A percentile compares a stretch with the other conserved stretches of the same genome.
Conservation (phyloP, 2,113 vertebrate genomes). For the Petromus typicus region DNA sequence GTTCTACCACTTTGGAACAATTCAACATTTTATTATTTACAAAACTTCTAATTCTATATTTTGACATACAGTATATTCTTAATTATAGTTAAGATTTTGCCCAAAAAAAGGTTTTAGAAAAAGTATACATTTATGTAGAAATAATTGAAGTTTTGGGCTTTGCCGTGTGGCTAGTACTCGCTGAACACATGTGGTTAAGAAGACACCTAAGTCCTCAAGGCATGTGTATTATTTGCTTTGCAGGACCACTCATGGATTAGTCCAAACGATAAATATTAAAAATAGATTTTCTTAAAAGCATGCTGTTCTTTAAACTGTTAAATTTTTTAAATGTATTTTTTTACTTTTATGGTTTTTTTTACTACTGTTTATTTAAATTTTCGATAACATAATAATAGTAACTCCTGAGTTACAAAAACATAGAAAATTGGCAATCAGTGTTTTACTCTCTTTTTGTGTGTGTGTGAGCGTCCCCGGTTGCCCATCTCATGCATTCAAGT, state of each 20-base stretch:
- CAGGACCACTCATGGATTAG: background rate
- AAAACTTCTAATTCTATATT: conserved; percentile 4
- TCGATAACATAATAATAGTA: background rate
- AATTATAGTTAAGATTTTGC: background rate
- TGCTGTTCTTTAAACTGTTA: conserved; percentile 16
- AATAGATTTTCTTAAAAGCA: conserved; percentile 23
- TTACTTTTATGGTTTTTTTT: background rate
- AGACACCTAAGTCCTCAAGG: conserved; percentile 29
- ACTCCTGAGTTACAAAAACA: background rate
- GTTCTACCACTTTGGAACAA: background rate
- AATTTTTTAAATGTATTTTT: conserved; percentile 30
- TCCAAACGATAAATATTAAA: conserved; percentile 6
- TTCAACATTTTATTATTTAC: background rate
- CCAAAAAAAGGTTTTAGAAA: background rate
- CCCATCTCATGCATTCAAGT: background rate
- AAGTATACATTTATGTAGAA: conserved; percentile 7
- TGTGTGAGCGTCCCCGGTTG: background rate
- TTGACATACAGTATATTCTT: background rate
- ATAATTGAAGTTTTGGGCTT: conserved; percentile 30
- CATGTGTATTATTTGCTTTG: background rate
- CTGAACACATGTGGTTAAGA: conserved; percentile 11
- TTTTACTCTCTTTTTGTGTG: conserved; percentile 24
- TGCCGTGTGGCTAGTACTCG: background rate
- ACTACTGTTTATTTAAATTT: conserved; percentile 18
- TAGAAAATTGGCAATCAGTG: background rate